Conservation (phyloP, 2,113 vertebrate species). For the Dromiciops gliroides region DNA sequence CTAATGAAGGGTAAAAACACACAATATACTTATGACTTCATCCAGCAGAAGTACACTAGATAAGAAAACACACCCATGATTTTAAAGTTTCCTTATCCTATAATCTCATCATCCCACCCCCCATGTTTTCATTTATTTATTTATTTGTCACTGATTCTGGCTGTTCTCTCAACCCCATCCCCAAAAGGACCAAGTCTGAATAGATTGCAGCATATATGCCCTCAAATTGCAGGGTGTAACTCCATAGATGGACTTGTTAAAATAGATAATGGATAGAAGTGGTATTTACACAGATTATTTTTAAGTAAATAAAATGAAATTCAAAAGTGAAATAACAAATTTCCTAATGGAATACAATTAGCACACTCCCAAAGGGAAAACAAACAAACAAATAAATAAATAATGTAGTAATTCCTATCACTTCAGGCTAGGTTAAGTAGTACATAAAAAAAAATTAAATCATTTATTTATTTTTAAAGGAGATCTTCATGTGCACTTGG, state of each 20-base stretch:
- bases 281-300: background rate
- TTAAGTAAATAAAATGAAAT: background rate
- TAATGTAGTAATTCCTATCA: background rate
- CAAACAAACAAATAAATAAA: background rate
- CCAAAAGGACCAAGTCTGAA: background rate
- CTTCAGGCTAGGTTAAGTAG: background rate
- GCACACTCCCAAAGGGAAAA: background rate
- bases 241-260: background rate
- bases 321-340: background rate
- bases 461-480: background rate
- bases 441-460: background rate
- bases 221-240: background rate
- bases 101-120: too few relatives aligned
- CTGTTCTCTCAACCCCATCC: background rate
- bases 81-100: background rate
- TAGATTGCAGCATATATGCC: background rate
- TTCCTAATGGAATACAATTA: background rate
- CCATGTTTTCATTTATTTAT: background rate
- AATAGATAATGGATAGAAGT: background rate
- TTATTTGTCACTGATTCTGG: background rate
- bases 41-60: background rate
- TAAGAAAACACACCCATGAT: background rate
- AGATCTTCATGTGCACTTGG: background rate
- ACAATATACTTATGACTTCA: background rate
- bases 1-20: background rate